Base-by-base conservation (phyloP, 2,113 vertebrate species). In the Echinops telfairi region DNA sequence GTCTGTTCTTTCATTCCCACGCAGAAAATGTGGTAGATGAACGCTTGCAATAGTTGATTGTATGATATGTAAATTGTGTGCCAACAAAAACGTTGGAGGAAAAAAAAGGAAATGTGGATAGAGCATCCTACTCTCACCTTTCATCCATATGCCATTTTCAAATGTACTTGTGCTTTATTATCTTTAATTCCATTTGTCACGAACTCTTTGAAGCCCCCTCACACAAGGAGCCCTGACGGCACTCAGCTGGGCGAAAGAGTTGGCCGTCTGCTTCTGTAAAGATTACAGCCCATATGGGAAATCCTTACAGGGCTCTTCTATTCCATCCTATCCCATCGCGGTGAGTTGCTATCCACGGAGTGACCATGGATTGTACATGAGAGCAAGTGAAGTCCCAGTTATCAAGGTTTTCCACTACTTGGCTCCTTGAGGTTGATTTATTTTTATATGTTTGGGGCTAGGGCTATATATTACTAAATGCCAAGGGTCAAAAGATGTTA, bases 1-100 rank as follows among this genome's bases (percentile, higher is more conserved):
- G 53, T 40, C n/a, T 87, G 22, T 83, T 92, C 62, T 87, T 88
- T 88, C 75, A 81, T 43, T 95, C 64, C 90, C 58, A 77, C 0
- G 80, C 47, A 53, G 12, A 53, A 11, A 53, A 53, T 53, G 47
- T 53, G 47, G 47, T 53, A 53, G 47, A 53, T 53, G 47, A 53
- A 14, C 47, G 12, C 5, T 53, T 53, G 47, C 9, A 53, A 53
- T 53, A 4, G 5, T 53, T 14, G 12, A 53, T 53, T 53, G 47
- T 14, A 53, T 53, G 47, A 53, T 53, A 53, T 53, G 47, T 53
- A 53, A 53, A 53, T 11, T 53, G 47, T 53, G 47, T 53, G 47
- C 47, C 47, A 53, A 53, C 12, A 53, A 53, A 53, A 53, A 53
- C 10, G 47, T 11, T 53, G 47, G 47, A 53, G 47, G 12, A 11